phyloP scores from a whole-genome alignment of 2,113 vertebrate genomes.

The Castor canadensis region DNA sequence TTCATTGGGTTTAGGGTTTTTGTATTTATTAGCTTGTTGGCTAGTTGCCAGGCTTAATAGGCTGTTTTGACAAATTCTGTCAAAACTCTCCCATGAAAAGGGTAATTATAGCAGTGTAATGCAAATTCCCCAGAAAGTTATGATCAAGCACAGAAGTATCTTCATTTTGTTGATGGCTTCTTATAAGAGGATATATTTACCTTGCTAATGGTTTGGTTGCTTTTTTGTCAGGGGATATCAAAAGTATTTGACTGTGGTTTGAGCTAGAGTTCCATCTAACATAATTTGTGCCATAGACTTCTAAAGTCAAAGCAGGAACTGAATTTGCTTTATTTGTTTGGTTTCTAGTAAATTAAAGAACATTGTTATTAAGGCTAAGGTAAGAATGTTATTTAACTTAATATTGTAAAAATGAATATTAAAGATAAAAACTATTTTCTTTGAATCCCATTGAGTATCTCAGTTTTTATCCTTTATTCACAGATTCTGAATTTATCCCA shows the following conservation, averaged over 20 bases:
- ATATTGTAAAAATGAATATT: too few relatives aligned
- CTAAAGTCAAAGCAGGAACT: neutral
- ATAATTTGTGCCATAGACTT: neutral
- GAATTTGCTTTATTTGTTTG: neutral
- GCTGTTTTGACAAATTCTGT: neutral
- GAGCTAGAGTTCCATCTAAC: neutral
- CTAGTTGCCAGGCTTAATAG: neutral
- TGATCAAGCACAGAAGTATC: neutral
- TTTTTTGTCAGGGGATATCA: neutral
- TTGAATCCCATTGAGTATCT: neutral
- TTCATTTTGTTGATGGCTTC: neutral
- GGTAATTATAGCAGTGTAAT: neutral
- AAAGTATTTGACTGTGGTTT: neutral
- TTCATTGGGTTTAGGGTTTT: neutral
- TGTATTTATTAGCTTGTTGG: neutral
- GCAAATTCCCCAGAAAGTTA: neutral
- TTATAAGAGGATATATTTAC: neutral
- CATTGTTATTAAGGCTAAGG: neutral
- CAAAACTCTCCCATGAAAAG: constrained; percentile 11
- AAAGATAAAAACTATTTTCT: neutral
- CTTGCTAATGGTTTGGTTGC: neutral
- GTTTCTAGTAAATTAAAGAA: neutral
- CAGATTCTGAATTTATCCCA: constrained; percentile 78
- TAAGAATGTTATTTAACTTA: neutral
- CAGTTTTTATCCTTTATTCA: constrained; percentile 25